phyloP scores from a whole-genome alignment of 2,888 invertebrate genomes.

The Strigamia maritima region DNA sequence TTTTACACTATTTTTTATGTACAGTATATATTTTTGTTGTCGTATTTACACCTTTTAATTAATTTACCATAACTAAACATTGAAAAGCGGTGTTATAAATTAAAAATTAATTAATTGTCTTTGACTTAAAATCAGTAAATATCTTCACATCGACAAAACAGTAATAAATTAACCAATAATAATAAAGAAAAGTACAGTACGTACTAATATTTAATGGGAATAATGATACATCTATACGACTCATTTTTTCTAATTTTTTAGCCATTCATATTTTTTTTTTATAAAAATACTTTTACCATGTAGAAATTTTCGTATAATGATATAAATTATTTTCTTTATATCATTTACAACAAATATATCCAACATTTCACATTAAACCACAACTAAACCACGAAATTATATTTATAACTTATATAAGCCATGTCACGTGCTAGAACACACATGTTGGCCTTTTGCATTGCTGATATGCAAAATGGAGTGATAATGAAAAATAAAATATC shows the following conservation, averaged over 20 bases:
- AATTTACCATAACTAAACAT: neutral
- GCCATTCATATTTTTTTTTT: neutral
- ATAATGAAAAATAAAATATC: conserved; percentile 23
- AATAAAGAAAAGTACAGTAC: neutral
- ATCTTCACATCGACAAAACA: neutral
- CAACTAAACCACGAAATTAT: conserved; percentile 12
- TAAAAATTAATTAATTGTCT: neutral
- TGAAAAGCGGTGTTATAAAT: neutral
- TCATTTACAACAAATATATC: conserved; percentile 21
- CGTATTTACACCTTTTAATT: neutral
- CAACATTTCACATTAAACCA: conserved; percentile 13
- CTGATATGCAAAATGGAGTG: conserved; percentile 24
- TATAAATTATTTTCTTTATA: neutral
- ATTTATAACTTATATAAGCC: neutral
- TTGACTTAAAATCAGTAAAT: neutral
- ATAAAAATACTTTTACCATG: conserved; percentile 9
- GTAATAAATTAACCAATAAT: neutral
- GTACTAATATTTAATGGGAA: neutral
- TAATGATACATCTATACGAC: neutral
- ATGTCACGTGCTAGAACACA: conserved; percentile 29
- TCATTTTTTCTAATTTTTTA: neutral
- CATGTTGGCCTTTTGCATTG: conserved; percentile 27
- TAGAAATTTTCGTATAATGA: neutral
- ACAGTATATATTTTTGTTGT: neutral
- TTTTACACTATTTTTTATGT: neutral